Conservation (phyloP, 1,140 invertebrate genomes). For the Latrodectus geometricus region DNA sequence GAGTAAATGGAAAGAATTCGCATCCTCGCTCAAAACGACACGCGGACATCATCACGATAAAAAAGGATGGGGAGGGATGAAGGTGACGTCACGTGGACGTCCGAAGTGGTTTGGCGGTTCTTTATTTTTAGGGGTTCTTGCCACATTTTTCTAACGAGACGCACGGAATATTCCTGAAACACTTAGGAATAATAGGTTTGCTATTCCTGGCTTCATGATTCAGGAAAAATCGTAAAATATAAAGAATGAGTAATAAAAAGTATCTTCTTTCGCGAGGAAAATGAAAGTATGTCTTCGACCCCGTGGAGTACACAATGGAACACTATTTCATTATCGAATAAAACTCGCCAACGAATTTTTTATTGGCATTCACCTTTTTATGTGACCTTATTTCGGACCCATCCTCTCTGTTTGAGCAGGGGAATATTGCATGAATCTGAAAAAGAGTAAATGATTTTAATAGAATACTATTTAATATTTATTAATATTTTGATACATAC, state of each 20-base stretch:
- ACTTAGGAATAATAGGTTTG: conserved; percentile 24
- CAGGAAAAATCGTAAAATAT: not conserved
- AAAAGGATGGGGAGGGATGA: not conserved
- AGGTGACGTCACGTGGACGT: conserved; percentile 25
- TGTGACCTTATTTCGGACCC: too few relatives aligned
- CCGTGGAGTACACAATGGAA: too few relatives aligned
- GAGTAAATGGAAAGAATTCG: conserved; percentile 1
- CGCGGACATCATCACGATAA: conserved; percentile 21
- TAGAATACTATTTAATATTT: too few relatives aligned
- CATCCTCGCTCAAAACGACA: conserved; percentile 30
- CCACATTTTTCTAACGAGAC: not conserved
- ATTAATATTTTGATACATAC: too few relatives aligned
- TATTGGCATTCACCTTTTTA: too few relatives aligned
- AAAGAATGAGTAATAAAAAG: not conserved
- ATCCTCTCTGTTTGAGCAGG: too few relatives aligned
- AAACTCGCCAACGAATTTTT: too few relatives aligned
- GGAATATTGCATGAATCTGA: too few relatives aligned
- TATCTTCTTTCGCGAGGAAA: not conserved
- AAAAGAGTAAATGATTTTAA: too few relatives aligned
- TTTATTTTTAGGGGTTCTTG: conserved; percentile 36
- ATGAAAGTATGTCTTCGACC: not conserved
- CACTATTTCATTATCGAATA: too few relatives aligned
- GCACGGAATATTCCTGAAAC: conserved; percentile 9
- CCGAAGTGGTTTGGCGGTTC: conserved; percentile 19
- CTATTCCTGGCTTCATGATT: conserved; percentile 29